Conservation (phyloP, 2,113 vertebrate genomes). For the Cepphus grylle region DNA sequence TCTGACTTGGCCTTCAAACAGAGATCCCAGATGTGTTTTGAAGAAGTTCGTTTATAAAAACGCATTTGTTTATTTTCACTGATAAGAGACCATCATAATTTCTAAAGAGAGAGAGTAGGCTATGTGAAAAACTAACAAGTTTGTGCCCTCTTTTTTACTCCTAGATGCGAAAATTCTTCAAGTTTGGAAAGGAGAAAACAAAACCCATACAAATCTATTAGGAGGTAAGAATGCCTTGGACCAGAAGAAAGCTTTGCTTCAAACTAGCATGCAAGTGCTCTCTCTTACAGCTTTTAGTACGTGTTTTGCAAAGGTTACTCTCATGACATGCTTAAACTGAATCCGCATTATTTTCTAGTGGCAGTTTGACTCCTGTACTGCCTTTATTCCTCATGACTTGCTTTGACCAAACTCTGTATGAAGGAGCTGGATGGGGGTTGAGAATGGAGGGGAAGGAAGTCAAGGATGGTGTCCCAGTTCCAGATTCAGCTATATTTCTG, state of each 20-base stretch:
- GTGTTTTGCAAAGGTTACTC: not conserved
- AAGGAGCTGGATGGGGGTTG: not conserved
- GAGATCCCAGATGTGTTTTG: not conserved
- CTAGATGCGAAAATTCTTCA: not conserved
- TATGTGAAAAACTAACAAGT: not conserved
- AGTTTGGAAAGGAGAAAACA: not conserved
- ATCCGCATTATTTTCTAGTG: not conserved
- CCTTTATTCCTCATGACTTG: not conserved
- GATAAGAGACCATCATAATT: not conserved
- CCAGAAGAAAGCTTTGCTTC: not conserved
- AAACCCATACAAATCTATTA: not conserved
- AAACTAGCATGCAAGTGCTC: not conserved
- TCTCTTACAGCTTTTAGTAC: not conserved
- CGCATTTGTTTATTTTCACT: not conserved
- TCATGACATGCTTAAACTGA: not conserved
- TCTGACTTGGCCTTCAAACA: not conserved
- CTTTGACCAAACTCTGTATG: not conserved
- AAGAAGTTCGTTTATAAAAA: not conserved
- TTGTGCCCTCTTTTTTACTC: not conserved
- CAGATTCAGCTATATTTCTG: not conserved
- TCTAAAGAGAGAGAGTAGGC: not conserved
- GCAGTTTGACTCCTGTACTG: not conserved
- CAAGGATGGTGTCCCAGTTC: not conserved
- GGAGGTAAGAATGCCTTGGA: not conserved
- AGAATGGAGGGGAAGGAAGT: not conserved